Evolutionary conservation across 2,797 vertebrate species (phyloP).

Genomic region (Rhinophrynus dorsalis): DNA sequence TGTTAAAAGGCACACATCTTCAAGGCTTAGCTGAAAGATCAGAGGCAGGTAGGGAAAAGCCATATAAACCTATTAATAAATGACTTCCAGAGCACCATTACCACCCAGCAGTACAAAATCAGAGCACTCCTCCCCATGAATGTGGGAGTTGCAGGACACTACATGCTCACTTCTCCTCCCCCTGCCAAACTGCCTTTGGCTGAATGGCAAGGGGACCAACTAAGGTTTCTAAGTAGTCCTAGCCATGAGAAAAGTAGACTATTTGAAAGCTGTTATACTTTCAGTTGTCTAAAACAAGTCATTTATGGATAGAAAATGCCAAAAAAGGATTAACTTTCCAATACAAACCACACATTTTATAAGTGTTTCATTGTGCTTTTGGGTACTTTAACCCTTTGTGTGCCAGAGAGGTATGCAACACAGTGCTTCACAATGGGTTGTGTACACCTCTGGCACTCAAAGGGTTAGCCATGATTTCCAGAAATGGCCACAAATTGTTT

Average conservation of each 20-base stretch:
- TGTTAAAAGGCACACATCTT: conserved; percentile 12
- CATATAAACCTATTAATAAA: conserved; percentile 51
- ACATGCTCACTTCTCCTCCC: conserved; percentile 39
- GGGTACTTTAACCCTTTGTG: no score
- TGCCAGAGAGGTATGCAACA: no score
- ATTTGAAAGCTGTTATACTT: background rate
- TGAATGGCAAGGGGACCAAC: background rate
- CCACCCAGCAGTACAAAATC: conserved; percentile 19
- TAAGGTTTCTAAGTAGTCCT: background rate
- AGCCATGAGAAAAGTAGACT: conserved; percentile 6
- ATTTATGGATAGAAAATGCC: no score
- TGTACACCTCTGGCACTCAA: no score
- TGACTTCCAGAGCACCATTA: conserved; percentile 48
- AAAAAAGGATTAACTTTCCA: no score
- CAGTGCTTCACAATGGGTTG: no score
- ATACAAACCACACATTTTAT: no score
- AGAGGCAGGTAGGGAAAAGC: conserved; percentile 24
- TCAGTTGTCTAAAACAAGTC: no score
- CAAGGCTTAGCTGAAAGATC: conserved; percentile 22
- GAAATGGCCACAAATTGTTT: no score
- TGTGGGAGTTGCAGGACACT: conserved; percentile 43
- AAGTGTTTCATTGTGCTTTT: no score
- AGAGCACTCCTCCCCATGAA: conserved; percentile 15
- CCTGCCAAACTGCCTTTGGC: conserved; percentile 7
- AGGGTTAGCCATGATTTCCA: no score